Conservation (phyloP, 1,140 invertebrate genomes). For the Myzus persicae region DNA sequence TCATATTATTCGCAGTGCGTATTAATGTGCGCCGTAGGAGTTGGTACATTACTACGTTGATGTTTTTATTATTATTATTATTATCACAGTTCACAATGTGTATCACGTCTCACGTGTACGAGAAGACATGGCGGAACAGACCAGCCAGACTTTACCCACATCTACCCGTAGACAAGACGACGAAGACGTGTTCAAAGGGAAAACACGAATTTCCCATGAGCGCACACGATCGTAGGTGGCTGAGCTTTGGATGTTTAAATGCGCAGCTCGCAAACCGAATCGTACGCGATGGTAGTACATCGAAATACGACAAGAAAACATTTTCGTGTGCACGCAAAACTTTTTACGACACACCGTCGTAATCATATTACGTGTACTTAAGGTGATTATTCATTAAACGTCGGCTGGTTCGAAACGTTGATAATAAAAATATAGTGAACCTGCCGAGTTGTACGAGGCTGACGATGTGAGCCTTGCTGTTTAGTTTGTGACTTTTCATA, state of each 20-base stretch:
- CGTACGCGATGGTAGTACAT: neutral
- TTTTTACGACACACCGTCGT: neutral
- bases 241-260: neutral
- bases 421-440: neutral
- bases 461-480: too few species aligned
- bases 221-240: neutral
- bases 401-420: neutral
- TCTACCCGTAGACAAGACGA: neutral
- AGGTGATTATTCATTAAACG: neutral
- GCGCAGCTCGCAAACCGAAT: neutral
- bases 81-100: neutral
- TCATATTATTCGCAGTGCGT: too few species aligned
- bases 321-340: neutral
- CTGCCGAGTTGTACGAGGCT: accelerated
- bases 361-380: neutral
- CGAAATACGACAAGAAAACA: neutral
- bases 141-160: neutral
- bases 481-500: too few species aligned
- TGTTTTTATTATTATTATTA: neutral
- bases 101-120: neutral
- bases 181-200: neutral
- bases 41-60: too few species aligned
- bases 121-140: neutral
- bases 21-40: too few species aligned
- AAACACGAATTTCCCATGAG: neutral